Base-by-base conservation (phyloP, 1,140 invertebrate genomes). In the Tetranychus cinnabarinus region DNA sequence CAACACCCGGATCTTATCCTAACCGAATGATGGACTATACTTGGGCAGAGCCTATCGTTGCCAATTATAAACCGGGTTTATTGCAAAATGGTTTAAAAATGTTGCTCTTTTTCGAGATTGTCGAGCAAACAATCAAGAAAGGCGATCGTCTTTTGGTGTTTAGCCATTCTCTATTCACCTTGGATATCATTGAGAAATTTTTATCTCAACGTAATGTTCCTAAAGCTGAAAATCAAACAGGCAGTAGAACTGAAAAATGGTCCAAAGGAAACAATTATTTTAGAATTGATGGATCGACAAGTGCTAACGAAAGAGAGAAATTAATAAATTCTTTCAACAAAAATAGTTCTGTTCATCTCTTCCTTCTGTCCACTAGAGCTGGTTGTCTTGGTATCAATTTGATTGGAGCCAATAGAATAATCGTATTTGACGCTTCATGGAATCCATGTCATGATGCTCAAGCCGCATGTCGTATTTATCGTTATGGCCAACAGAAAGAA, bases 381-480 rank as follows among this genome's bases (percentile, higher is more conserved):
- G 64, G 64, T 46, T 96, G 89, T 34, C 75, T 99, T 15, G 95
- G 95, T 5, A 96, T 99, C 56, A 99, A 99, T 77, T 78, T 99
- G 33, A 70, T 79, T 35, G 93, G 92, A 34, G 95, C 95, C 0
- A 97, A 96, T 75, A 76, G 95, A 56, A 93, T 97, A 0, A 84
- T 98, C 34, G 90, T 99, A 39, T 86, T 97, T 68, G 95, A 99
- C 75, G 92, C 92, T 46, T 95, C 88, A 3, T 98, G 93, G 92
- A 98, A 99, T 76, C 95, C 95, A n/a, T 97, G 93, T 69, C 92
- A 97, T 71, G 93, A 60, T 52, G 95, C 91, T 1, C 93, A 98
- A 65, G 93, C 93, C 58, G 90, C 98, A 1, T 98, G 93, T 72
- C 76, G 95, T 67, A 90, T 98, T 46, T 98, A 97, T 72, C 79